These are phyloP conservation scores for Leiothrix lutea DNA, from an alignment of 2,113 vertebrate species.

Conservation along the genomic window DNA sequence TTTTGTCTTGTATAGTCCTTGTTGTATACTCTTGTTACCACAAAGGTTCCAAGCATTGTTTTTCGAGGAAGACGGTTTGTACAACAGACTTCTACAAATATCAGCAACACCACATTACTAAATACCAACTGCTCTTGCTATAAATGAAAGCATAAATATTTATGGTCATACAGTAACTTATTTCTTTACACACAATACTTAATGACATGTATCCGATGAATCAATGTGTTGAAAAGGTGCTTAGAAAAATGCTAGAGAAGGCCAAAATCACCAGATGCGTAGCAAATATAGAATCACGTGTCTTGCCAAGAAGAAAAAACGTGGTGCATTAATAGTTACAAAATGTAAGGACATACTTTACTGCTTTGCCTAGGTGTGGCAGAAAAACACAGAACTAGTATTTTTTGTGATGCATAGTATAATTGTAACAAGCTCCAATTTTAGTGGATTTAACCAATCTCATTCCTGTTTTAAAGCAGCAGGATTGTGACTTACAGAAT, in stretches of 20 bases:
- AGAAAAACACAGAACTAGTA: neutral
- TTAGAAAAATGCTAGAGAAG: neutral
- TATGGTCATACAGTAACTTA: neutral
- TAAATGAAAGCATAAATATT: neutral
- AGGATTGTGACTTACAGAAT: neutral
- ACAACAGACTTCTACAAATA: neutral
- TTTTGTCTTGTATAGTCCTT: neutral
- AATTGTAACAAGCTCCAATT: neutral
- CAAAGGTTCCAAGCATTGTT: neutral
- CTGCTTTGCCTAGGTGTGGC: neutral
- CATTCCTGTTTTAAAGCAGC: neutral
- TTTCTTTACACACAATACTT: neutral
- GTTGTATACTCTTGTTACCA: neutral
- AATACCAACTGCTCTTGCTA: neutral
- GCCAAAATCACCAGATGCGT: neutral
- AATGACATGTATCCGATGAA: neutral
- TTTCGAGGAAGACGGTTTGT: neutral
- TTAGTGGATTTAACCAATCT: neutral
- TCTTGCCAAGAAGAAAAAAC: neutral
- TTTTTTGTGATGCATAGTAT: neutral
- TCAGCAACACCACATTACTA: neutral
- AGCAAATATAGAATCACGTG: neutral
- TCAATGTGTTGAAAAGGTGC: neutral
- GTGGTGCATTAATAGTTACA: fast-evolving
- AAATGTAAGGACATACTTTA: neutral